These are phyloP conservation scores for Sparus aurata DNA, from an alignment of 2,797 vertebrate species.

Conservation along the genomic window DNA sequence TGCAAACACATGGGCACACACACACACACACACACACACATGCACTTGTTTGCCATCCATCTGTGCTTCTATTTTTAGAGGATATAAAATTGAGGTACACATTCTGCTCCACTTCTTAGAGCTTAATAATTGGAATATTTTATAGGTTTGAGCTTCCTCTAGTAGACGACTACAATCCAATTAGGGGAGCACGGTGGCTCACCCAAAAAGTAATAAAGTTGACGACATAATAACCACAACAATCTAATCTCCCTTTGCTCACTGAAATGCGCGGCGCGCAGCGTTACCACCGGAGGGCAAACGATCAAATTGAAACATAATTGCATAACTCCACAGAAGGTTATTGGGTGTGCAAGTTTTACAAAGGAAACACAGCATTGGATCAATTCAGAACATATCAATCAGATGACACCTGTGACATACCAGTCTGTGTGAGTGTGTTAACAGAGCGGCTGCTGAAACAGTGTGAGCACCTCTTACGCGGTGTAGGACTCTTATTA, in stretches of 20 bases:
- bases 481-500: neutral
- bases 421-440: neutral
- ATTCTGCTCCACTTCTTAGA: constrained; percentile 48
- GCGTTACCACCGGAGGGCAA: constrained; percentile 53
- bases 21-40: constrained; percentile 21
- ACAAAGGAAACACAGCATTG: constrained; percentile 19
- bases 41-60: constrained; percentile 50
- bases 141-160: constrained; percentile 51
- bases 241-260: constrained; percentile 66
- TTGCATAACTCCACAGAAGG: constrained; percentile 36
- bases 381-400: constrained; percentile 43
- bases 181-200: constrained; percentile 57
- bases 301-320: constrained; percentile 54
- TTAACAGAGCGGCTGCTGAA: too few species aligned
- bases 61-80: constrained; percentile 71
- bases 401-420: constrained; percentile 1
- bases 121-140: constrained; percentile 72
- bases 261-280: constrained; percentile 24
- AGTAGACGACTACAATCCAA: constrained; percentile 64
- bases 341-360: constrained; percentile 33
- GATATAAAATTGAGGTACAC: constrained; percentile 42
- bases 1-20: constrained; percentile 27
- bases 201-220: constrained; percentile 74
- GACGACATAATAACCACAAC: constrained; percentile 73
- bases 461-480: too few species aligned